Evolutionary conservation across 2,113 vertebrate genomes (phyloP).

Genomic region (Hippocampus zosterae): DNA sequence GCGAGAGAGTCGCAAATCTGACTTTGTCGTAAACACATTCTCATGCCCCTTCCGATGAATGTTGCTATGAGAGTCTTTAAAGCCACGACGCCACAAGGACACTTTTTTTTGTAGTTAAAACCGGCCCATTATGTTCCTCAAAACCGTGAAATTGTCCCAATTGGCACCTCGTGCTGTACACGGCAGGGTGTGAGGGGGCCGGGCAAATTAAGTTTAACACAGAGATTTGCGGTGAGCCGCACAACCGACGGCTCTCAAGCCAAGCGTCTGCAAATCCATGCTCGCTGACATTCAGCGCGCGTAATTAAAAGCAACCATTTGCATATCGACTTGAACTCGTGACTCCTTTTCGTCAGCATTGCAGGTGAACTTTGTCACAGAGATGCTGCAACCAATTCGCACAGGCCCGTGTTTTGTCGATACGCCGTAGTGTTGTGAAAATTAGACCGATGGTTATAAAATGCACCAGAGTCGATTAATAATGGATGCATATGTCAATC

Average conservation of each 20-base stretch:
- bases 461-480: too few species aligned
- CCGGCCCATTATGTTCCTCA: too few species aligned
- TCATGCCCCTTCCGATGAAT: not conserved
- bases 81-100: conserved; percentile 41
- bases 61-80: not conserved
- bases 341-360: conserved; percentile 27
- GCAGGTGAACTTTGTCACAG: conserved; percentile 41
- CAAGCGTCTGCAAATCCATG: too few species aligned
- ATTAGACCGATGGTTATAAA: too few species aligned
- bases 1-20: not conserved
- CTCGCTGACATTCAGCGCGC: too few species aligned
- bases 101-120: not conserved
- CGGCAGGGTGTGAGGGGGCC: too few species aligned
- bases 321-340: conserved; percentile 57
- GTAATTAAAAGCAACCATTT: conserved; percentile 28
- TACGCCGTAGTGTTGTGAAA: too few species aligned
- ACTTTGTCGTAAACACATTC: not conserved
- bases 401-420: too few species aligned
- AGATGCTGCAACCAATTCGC: conserved; percentile 14
- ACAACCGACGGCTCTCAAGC: too few species aligned
- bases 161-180: too few species aligned
- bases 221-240: not conserved
- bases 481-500: not conserved
- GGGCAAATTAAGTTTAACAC: not conserved
- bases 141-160: too few species aligned